phyloP scores from a whole-genome alignment of 2,888 invertebrate genomes.

The Gisinianus flammeolus region DNA sequence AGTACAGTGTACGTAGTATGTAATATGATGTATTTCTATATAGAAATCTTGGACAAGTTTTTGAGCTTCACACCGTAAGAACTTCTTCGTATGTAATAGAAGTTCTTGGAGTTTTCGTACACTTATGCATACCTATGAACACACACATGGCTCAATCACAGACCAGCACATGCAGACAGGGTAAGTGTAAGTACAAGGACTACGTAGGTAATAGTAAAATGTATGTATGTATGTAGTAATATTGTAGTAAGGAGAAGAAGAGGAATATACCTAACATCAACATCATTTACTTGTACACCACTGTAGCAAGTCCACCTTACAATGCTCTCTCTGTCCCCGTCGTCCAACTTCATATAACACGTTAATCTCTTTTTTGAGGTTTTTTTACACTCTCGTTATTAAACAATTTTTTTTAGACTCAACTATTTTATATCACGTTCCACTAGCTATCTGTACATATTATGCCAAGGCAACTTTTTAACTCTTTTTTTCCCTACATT shows the following conservation, averaged over 20 bases:
- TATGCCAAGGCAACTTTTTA: no score
- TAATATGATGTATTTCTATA: no score
- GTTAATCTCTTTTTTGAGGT: slow-evolving; percentile 8
- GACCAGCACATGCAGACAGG: no score
- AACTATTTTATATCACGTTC: not conserved
- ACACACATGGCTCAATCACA: not conserved
- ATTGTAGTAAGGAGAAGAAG: not conserved
- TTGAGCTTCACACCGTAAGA: not conserved
- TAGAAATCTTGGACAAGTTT: not conserved
- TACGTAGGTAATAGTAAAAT: not conserved
- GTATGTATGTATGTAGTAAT: not conserved
- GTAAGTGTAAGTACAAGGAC: no score
- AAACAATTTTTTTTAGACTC: not conserved
- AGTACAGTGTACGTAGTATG: not conserved
- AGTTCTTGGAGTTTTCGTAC: not conserved
- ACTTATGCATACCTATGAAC: not conserved
- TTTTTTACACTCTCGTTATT: not conserved
- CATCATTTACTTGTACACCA: not conserved
- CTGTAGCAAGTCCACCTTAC: not conserved
- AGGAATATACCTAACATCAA: not conserved
- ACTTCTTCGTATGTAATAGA: no score
- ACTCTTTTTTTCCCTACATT: not conserved
- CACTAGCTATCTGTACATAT: slow-evolving; percentile 3
- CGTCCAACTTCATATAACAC: slow-evolving; percentile 11
- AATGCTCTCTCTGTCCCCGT: not conserved